Conservation (phyloP, 92 coral and sea anemone species). For the Zoanthus solanderi region DNA sequence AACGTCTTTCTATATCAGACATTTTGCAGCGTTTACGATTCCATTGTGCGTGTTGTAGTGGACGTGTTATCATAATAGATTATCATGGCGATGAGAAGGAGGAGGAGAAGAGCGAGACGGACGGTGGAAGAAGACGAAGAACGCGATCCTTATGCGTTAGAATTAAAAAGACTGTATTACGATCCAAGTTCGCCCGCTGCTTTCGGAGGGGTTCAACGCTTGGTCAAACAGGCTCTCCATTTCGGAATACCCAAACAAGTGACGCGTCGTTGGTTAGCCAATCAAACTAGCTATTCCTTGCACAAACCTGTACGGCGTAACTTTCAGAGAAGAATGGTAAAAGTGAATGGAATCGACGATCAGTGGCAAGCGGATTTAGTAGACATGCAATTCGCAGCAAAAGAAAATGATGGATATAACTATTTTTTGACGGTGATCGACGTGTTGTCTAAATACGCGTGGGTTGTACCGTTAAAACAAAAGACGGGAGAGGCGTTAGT, state of each 20-base stretch:
- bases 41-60: no score
- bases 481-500: constrained; percentile 17
- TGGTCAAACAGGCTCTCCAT: not conserved
- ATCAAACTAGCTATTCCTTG: not conserved
- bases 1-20: no score
- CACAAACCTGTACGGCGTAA: not conserved
- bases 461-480: constrained; percentile 26
- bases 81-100: no score
- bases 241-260: not conserved
- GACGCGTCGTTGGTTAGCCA: not conserved
- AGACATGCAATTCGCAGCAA: no score
- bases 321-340: not conserved
- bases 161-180: not conserved
- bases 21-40: no score
- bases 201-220: not conserved
- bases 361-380: not conserved
- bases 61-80: no score
- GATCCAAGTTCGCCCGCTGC: not conserved
- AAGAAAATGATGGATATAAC: no score
- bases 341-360: not conserved
- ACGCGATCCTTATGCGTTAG: not conserved
- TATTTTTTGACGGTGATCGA: constrained; percentile 7
- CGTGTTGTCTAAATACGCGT: constrained; percentile 46
- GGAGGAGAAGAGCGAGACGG: no score
- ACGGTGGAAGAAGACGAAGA: no score